phyloP scores from a whole-genome alignment of 2,888 invertebrate species.

The Pristionchus arcanus region DNA sequence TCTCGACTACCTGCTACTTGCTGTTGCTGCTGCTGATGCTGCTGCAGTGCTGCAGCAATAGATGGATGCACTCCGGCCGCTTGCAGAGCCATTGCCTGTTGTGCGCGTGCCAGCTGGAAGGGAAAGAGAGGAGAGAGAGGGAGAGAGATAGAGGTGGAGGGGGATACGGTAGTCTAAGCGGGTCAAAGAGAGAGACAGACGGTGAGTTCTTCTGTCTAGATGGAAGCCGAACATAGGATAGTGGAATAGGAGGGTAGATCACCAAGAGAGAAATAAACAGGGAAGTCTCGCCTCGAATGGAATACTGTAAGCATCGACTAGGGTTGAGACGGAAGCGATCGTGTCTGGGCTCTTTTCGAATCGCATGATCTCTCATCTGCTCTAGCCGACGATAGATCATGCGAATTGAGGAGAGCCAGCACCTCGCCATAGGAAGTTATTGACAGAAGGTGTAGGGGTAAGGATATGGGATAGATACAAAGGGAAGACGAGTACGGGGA shows the following conservation, averaged over 20 bases:
- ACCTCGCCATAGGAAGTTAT: slow-evolving; percentile 3
- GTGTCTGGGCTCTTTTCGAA: neutral
- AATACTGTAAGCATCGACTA: slow-evolving; percentile 28
- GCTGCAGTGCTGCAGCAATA: slow-evolving; percentile 20
- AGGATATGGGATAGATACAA: slow-evolving; percentile 10
- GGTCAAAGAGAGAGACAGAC: slow-evolving; percentile 24
- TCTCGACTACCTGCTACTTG: slow-evolving; percentile 47
- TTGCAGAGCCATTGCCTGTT: slow-evolving; percentile 22
- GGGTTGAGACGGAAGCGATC: neutral
- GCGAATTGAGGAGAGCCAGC: neutral
- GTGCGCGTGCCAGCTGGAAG: slow-evolving; percentile 50
- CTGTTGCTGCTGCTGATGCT: slow-evolving; percentile 53
- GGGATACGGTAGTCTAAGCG: slow-evolving; percentile 33
- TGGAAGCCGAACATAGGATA: slow-evolving; percentile 47
- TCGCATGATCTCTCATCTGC: neutral
- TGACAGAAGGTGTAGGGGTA: slow-evolving; percentile 41
- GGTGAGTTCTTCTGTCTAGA: slow-evolving; percentile 12
- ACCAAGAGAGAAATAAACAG: neutral
- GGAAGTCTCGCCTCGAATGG: neutral
- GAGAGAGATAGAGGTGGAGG: neutral
- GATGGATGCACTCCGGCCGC: slow-evolving; percentile 37
- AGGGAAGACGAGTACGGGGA: neutral
- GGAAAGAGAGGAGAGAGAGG: slow-evolving; percentile 40
- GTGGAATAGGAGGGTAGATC: slow-evolving; percentile 23
- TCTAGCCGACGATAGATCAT: neutral